A percentile compares a stretch with the other conserved stretches of the same genome.
Evolutionary conservation across 1,140 invertebrate species (phyloP).

Genomic region (Papilio helenus): DNA sequence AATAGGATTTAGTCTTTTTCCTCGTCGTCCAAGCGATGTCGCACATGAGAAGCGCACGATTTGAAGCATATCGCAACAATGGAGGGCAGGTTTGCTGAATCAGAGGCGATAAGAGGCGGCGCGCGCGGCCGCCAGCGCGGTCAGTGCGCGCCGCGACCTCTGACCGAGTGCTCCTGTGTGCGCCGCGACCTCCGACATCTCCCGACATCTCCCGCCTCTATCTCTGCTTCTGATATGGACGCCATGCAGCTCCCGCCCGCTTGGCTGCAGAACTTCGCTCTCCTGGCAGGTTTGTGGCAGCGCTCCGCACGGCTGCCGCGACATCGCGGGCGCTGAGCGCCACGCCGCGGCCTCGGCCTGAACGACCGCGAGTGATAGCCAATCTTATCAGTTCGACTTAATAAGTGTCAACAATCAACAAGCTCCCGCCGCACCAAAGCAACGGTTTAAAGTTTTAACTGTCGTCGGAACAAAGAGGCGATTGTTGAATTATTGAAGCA

Average conservation of each 20-base stretch:
- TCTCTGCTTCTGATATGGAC: conserved; percentile 49
- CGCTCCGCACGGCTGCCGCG: not conserved
- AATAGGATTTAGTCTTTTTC: not conserved
- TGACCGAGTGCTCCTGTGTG: conserved; percentile 61
- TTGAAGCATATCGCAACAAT: conserved; percentile 35
- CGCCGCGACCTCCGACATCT: conserved; percentile 36
- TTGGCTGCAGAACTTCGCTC: conserved; percentile 63
- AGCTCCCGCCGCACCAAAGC: not conserved
- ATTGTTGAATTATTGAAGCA: not conserved
- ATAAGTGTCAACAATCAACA: conserved; percentile 8
- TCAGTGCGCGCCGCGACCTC: conserved; percentile 70
- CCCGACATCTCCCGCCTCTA: not conserved
- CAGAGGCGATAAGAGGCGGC: conserved; percentile 59
- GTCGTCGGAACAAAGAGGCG: not conserved
- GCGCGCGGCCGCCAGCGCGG: conserved; percentile 47
- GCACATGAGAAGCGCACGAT: conserved; percentile 27
- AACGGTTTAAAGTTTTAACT: conserved; percentile 8
- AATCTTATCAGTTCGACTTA: conserved; percentile 13
- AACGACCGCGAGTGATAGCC: not conserved
- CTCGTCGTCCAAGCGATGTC: not conserved
- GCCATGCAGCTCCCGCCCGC: conserved; percentile 51
- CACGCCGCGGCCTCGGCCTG: not conserved
- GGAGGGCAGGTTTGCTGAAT: conserved; percentile 50
- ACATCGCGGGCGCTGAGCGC: not conserved
- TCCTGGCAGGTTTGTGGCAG: conserved; percentile 59